These are phyloP conservation scores for Caradrina kadenii DNA, from an alignment of 2,888 invertebrate species.

Conservation along the genomic window DNA sequence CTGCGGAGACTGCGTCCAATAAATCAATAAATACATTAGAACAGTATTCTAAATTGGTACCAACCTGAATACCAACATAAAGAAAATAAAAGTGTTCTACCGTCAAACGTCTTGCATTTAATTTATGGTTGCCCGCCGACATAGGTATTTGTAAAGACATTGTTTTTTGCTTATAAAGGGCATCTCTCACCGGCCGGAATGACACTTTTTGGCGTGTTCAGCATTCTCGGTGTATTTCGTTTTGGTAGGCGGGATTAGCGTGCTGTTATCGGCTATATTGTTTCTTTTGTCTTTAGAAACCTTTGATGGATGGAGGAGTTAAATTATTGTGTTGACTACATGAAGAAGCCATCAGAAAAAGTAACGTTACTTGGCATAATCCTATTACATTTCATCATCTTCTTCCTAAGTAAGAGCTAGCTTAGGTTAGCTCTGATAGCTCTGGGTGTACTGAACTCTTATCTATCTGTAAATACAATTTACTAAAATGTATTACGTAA, in stretches of 20 bases:
- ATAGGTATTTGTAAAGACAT: conserved; percentile 55
- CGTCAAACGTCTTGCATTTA: conserved; percentile 43
- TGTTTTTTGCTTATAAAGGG: conserved; percentile 62
- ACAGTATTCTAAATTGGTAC: conserved; percentile 57
- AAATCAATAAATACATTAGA: conserved; percentile 63
- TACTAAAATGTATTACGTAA: too few relatives aligned
- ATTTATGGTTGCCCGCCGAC: conserved; percentile 53
- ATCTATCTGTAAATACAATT: too few relatives aligned
- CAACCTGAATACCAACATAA: conserved; percentile 61
- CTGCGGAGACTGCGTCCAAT: conserved; percentile 38
- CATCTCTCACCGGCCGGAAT: conserved; percentile 43
- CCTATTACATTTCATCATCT: too few relatives aligned
- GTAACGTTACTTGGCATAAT: too few relatives aligned
- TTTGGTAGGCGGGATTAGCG: conserved; percentile 14
- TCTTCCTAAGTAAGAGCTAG: too few relatives aligned
- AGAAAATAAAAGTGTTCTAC: conserved; percentile 53
- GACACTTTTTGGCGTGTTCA: conserved; percentile 47
- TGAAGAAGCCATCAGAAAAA: too few relatives aligned
- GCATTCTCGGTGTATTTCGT: conserved; percentile 38
- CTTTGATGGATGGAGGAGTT: background rate
- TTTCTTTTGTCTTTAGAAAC: conserved; percentile 1
- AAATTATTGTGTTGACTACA: background rate
- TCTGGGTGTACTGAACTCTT: too few relatives aligned
- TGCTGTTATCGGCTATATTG: conserved; percentile 24
- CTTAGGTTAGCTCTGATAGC: too few relatives aligned